Base-by-base conservation (phyloP, 2,113 vertebrate genomes). In the Myocastor coypus region DNA sequence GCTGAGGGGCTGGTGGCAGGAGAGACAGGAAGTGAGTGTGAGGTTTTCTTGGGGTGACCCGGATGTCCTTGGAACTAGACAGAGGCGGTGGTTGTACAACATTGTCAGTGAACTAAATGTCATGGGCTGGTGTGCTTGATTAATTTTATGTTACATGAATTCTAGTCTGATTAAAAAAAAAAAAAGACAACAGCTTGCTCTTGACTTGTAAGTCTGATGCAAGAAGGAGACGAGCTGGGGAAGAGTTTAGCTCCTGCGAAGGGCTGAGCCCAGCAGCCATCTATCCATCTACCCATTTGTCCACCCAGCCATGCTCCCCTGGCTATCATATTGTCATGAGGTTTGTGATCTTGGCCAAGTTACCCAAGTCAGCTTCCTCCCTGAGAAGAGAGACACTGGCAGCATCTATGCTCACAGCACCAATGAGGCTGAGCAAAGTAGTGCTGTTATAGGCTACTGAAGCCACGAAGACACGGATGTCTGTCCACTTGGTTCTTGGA, bases 231-330 rank as follows among this genome's bases (percentile, higher is more conserved):
- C 8, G 68, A 73, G 24, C 4, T 19, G 34, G 30, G 22, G 68
- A 5, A 17, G 64, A 68, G 46, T 57, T 4, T 1, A 3, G 71
- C 24, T 63, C 34, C 30, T 7, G 3, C 3, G 57, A 52, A 55
- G 46, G 24, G 52, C 46, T n/a, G 14, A 42, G 5, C n/a, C 40
- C 6, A 16, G 5, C 0, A 2, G 32, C n/a, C n/a, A n/a, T n/a
- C n/a, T n/a, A n/a, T n/a, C n/a, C n/a, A n/a, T n/a, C n/a, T n/a
- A n/a, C n/a, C n/a, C n/a, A n/a, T n/a, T n/a, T n/a, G n/a, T n/a
- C n/a, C n/a, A n/a, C n/a, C n/a, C n/a, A n/a, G n/a, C n/a, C n/a
- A n/a, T 10, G 11, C 12, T 50, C 52, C 86, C 4, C 7, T 5
- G 14, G n/a, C 61, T 17, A 30, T 7, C 9, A 9, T 19, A 5